phyloP scores from a whole-genome alignment of 64 coral and sea anemone species.

The Orbicella faveolata region DNA sequence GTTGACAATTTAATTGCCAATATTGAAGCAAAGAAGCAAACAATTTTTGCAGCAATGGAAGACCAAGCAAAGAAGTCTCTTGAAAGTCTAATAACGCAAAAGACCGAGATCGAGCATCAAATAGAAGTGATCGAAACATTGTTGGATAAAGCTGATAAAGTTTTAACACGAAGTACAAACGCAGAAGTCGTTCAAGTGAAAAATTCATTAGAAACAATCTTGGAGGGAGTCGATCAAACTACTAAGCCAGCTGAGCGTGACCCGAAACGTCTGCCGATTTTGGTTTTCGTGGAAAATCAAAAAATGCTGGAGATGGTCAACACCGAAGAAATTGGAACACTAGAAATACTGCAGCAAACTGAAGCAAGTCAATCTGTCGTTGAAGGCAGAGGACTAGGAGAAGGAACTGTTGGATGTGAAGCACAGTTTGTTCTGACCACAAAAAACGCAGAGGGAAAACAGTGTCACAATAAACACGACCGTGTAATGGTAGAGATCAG shows the following conservation, averaged over 20 bases:
- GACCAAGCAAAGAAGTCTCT: too few species aligned
- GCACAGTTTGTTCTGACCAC: constrained; percentile 51
- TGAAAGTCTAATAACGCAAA: too few species aligned
- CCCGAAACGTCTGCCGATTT: background rate
- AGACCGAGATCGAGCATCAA: too few species aligned
- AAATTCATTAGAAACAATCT: background rate
- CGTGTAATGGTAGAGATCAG: constrained; percentile 20
- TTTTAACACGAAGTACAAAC: background rate
- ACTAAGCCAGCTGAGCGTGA: background rate
- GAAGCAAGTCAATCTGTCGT: background rate
- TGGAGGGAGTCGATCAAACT: background rate
- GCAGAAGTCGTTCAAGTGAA: background rate
- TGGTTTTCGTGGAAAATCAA: background rate
- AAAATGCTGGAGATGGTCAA: background rate
- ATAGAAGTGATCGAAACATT: background rate
- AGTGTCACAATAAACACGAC: constrained; percentile 53
- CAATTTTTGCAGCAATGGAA: background rate
- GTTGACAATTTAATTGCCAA: background rate
- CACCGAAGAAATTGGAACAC: background rate
- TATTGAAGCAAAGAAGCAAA: background rate
- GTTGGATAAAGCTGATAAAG: background rate
- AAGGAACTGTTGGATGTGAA: background rate
- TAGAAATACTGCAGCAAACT: background rate
- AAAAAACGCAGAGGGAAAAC: constrained; percentile 48
- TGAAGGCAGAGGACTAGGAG: constrained; percentile 7